Conservation (phyloP, 2,888 invertebrate species). For the Spialia ferax region DNA sequence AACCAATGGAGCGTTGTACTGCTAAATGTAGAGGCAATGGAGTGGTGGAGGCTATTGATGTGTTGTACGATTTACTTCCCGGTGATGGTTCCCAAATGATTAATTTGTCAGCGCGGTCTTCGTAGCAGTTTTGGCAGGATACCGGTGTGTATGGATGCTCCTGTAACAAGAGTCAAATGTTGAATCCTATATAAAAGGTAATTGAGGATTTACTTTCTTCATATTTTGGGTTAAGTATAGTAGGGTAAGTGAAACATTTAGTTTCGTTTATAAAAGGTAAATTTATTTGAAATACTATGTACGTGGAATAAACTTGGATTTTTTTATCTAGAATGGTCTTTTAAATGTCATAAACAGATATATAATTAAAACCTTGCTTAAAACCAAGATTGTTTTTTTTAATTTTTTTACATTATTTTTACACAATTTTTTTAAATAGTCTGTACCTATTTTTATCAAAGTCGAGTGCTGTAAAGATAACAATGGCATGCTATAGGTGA, state of each 20-base stretch:
- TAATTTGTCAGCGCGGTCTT: conserved; percentile 94
- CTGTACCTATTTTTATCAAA: too few relatives aligned
- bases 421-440: too few relatives aligned
- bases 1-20: conserved; percentile 89
- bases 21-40: conserved; percentile 87
- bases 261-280: too few relatives aligned
- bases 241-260: too few relatives aligned
- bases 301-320: too few relatives aligned
- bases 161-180: conserved; percentile 63
- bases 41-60: conserved; percentile 69
- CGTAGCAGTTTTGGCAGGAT: conserved; percentile 94
- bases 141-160: conserved; percentile 92
- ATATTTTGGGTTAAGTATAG: background rate
- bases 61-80: conserved; percentile 62
- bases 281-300: too few relatives aligned
- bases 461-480: background rate
- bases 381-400: too few relatives aligned
- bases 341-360: too few relatives aligned
- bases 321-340: too few relatives aligned
- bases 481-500: background rate
- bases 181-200: background rate
- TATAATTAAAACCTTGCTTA: too few relatives aligned
- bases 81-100: conserved; percentile 92
- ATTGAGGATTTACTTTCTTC: background rate
- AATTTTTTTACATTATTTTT: too few relatives aligned